Base-by-base conservation (phyloP, 1,140 invertebrate species). In the Euwallacea similis region DNA sequence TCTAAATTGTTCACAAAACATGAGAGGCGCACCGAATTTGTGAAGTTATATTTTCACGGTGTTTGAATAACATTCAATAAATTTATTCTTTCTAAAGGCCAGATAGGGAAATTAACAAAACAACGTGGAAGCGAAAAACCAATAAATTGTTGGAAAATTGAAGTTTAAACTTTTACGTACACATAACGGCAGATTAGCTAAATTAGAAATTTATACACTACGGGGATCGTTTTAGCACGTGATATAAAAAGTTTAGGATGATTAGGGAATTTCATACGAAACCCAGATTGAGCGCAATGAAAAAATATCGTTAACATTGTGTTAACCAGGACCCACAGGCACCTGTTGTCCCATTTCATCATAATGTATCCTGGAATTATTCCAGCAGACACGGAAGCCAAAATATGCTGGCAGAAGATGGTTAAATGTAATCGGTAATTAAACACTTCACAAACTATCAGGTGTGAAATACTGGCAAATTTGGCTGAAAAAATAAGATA, bases 91-190 rank as follows among this genome's bases (percentile, higher is more conserved):
- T 13, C 9, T 10, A 58, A 6, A 6, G 10, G 9, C 6, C 6
- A 33, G 21, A 16, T 13, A 58, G 21, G 55, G 13, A 58, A 58
- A 33, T 7, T 58, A 58, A 58, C 55, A 10, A 50, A 50, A 50
- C 55, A 58, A 58, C 55, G 7, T 58, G 55, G 55, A 15, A 16
- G 6, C 55, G 21, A 33, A 15, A 58, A 58, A 58, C 55, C 21
- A 58, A 58, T 58, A 58, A 58, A 58, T 58, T 58, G 9, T 21
- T 11, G 15, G 55, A 58, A 58, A 58, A 58, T 15, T 58, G 55
- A 58, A 58, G 55, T 58, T 16, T 58, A 10, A 13, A 13, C 46
- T 11, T 10, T 10, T 11, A 50, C 9, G 46, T 50, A 50, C 6
- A 50, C 46, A 50, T 10, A 11, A 7, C 9, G 13, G 6, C 44